Conservation (phyloP, 2,888 invertebrate species). For the Amphiduros pacificus region DNA sequence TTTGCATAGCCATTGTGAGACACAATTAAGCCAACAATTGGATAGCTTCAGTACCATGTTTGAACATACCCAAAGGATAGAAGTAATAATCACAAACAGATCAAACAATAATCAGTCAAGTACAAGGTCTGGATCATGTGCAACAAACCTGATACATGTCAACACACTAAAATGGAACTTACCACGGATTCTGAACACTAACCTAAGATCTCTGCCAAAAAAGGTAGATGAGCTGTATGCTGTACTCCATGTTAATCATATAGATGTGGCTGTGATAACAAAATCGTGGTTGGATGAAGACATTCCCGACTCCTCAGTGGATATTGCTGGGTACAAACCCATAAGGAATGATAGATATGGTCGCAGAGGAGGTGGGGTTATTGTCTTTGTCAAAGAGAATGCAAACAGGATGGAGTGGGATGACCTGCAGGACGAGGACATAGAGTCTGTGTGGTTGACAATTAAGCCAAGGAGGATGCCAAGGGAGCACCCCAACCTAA, state of each 20-base stretch:
- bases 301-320: not conserved
- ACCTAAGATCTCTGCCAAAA: not conserved
- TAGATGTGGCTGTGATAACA: not conserved
- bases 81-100: not conserved
- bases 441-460: no score
- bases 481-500: no score
- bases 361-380: not conserved
- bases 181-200: not conserved
- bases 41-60: no score
- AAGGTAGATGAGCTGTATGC: not conserved
- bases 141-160: not conserved
- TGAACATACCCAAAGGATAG: no score
- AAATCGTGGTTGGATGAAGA: not conserved
- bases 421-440: no score
- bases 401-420: no score
- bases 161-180: not conserved
- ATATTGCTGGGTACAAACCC: not conserved
- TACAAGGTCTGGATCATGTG: no score
- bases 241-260: not conserved
- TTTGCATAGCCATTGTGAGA: not conserved
- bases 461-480: no score
- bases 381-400: no score
- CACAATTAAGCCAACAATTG: not conserved
- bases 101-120: no score
- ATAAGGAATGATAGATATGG: not conserved